Base-by-base conservation (phyloP, 1,140 invertebrate genomes). In the Parapsyche elsis region DNA sequence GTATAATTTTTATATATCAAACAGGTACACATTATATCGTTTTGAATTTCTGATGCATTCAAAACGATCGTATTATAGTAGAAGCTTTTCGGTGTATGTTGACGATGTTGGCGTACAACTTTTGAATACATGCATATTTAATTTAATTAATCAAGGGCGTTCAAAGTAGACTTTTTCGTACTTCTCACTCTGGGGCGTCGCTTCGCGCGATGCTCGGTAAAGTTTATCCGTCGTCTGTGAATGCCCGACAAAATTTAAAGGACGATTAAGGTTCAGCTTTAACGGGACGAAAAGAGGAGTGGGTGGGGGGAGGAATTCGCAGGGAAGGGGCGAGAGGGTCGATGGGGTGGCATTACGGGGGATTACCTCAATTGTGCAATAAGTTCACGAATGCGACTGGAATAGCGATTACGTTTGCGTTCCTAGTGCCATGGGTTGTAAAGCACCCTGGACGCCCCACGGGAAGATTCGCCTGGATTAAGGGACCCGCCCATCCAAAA, bases 291-390 rank as follows among this genome's bases (percentile, higher is more conserved):
- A 59, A 57, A 12, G 30, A 30, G 23, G 14, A 10, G 53, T 24
- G 9, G 9, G 23, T 0, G 61, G 7, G 53, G 78, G 38, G 59
- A 4, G 49, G 26, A n/a, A 21, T 16, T 49, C n/a, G 9, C 2
- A 16, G 59, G 61, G 21, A 46, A 46, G 61, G 45, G 16, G 53
- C 49, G 30, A 38, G 67, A 46, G 71, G 70, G 45, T 81, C 73
- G 23, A 19, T 26, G 12, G 67, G 38, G 24, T 38, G 73, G 75
- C n/a, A 75, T 77, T 64, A 64, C 19, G 57, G 26, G 75, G 81
- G 78, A 74, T 82, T 82, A 80, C 75, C 81, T 79, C 77, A 82
- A 82, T 80, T 82, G 81, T 82, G 81, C 81, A 82, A 82, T 82
- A 82, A 80, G 81, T 80, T 82, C 81, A 76, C 75, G 78, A 80